phyloP scores from a whole-genome alignment of 2,888 invertebrate species.

The Drosophila mimetica region DNA sequence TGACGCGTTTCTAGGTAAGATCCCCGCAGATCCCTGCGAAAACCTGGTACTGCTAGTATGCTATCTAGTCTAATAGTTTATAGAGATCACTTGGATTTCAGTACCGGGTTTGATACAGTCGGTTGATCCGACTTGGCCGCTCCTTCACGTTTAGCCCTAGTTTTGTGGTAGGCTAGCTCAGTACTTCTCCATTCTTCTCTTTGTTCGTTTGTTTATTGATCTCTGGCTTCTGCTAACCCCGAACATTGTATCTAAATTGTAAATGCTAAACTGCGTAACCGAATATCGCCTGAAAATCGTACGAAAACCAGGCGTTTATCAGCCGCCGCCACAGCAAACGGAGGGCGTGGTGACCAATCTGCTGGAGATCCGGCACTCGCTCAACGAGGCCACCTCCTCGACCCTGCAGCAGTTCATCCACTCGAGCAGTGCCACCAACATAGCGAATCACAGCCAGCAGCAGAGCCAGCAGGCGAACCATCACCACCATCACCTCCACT shows the following conservation, averaged over 20 bases:
- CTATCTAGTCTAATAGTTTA: background rate
- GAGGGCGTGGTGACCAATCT: slow-evolving; percentile 82
- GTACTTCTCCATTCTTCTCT: slow-evolving; percentile 29
- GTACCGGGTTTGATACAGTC: slow-evolving; percentile 3
- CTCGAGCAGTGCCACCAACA: slow-evolving; percentile 71
- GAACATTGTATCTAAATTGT: slow-evolving; percentile 33
- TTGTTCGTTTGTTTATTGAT: slow-evolving; percentile 34
- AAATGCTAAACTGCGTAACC: slow-evolving; percentile 1
- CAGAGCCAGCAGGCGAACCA: slow-evolving; percentile 35
- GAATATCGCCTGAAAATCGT: slow-evolving; percentile 1
- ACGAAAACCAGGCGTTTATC: slow-evolving; percentile 80
- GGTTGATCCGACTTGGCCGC: background rate
- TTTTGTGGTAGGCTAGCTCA: slow-evolving; percentile 30
- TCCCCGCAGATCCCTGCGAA: background rate
- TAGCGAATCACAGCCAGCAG: slow-evolving; percentile 47
- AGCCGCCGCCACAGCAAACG: slow-evolving; percentile 74
- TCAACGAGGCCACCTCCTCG: slow-evolving; percentile 82
- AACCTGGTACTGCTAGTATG: background rate
- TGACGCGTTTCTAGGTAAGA: slow-evolving; percentile 96
- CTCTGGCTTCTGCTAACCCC: slow-evolving; percentile 44
- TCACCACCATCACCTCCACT: slow-evolving; percentile 66
- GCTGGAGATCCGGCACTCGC: slow-evolving; percentile 82
- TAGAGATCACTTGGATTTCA: background rate
- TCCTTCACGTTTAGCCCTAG: slow-evolving; percentile 8
- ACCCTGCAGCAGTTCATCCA: slow-evolving; percentile 72